Conservation (phyloP, 2,888 invertebrate genomes). For the Sarcophaga subvicina region DNA sequence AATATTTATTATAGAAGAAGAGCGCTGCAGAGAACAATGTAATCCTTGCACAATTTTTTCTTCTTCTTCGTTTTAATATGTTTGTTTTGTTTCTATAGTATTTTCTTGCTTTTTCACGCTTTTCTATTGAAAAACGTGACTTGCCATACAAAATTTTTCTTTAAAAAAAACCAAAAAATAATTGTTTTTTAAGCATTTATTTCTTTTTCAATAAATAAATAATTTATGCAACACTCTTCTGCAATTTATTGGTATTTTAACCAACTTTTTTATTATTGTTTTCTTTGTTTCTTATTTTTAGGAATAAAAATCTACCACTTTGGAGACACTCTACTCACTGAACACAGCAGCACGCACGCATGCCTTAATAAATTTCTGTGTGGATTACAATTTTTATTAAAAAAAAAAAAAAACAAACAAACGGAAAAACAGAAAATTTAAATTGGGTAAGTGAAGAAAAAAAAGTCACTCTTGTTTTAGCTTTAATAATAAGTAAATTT, state of each 20-base stretch:
- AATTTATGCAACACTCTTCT: conserved; percentile 20
- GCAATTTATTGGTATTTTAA: neutral
- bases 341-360: neutral
- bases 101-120: neutral
- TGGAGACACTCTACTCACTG: conserved; percentile 11
- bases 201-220: conserved; percentile 9
- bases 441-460: neutral
- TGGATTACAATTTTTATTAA: conserved; percentile 45
- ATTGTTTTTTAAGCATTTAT: neutral
- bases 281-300: conserved; percentile 28
- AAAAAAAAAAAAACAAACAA: neutral
- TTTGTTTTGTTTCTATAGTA: conserved; percentile 23
- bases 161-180: neutral
- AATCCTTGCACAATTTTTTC: neutral
- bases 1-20: conserved; percentile 52
- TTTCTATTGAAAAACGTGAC: conserved; percentile 54
- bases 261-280: conserved; percentile 7
- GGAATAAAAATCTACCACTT: conserved; percentile 1
- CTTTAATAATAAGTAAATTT: neutral
- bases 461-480: neutral
- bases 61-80: conserved; percentile 6
- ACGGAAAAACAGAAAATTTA: neutral
- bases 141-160: conserved; percentile 37
- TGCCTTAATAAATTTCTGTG: conserved; percentile 52
- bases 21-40: conserved; percentile 6